Conservation (phyloP, 2,888 invertebrate genomes). For the Mellilla xanthometata region DNA sequence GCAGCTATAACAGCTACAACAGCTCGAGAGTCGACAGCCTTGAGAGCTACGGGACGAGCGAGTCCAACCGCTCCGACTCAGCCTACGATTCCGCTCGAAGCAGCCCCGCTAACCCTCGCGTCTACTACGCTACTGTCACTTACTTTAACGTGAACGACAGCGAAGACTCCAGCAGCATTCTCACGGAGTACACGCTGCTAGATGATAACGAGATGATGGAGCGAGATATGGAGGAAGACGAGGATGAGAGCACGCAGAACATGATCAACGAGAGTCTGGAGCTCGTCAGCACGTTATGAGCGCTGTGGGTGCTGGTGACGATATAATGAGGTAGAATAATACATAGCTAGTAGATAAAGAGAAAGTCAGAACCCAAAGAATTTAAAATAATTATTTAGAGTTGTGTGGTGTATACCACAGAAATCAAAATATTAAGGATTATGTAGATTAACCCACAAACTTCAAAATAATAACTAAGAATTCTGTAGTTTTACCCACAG, state of each 20-base stretch:
- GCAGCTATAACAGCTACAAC: conserved; percentile 61
- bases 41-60: conserved; percentile 52
- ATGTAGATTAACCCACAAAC: no score
- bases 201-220: conserved; percentile 57
- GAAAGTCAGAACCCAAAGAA: no score
- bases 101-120: conserved; percentile 56
- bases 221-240: conserved; percentile 44
- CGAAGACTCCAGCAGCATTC: conserved; percentile 72
- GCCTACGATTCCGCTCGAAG: conserved; percentile 71
- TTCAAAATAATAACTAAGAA: no score
- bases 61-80: conserved; percentile 64
- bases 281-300: conserved; percentile 71
- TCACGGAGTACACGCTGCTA: conserved; percentile 70
- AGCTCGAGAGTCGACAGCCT: conserved; percentile 62
- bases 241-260: conserved; percentile 61
- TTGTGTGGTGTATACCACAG: no score
- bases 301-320: conserved; percentile 16
- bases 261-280: conserved; percentile 73
- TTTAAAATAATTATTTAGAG: no score
- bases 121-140: conserved; percentile 71
- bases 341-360: no score
- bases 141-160: conserved; percentile 74
- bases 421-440: no score
- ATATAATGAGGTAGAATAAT: neutral
- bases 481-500: no score